A percentile compares a stretch with the other conserved stretches of the same genome.
These are phyloP conservation scores for Drosophila santomea DNA, from an alignment of 1,140 invertebrate genomes.

Conservation along the genomic window DNA sequence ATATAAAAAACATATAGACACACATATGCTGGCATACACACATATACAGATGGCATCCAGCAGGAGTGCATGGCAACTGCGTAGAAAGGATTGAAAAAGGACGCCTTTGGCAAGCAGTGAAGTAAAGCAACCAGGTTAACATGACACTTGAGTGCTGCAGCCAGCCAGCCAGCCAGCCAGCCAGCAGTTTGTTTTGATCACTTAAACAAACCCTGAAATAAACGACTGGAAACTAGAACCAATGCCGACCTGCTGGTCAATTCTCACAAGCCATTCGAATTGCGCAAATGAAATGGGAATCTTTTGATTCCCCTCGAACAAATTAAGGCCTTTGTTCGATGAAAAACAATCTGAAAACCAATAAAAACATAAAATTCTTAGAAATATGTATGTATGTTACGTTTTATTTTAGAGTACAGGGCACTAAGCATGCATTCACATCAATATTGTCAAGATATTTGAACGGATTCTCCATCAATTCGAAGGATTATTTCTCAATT, in stretches of 20 bases:
- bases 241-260: not conserved
- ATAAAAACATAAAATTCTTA: no score
- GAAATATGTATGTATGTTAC: no score
- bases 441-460: no score
- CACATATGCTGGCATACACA: not conserved
- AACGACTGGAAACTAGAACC: not conserved
- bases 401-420: no score
- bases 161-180: not conserved
- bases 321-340: not conserved
- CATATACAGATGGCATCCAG: not conserved
- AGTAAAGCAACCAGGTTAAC: conserved; percentile 23
- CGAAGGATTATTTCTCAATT: no score
- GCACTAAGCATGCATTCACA: no score
- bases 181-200: conserved; percentile 14
- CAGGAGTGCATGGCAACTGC: conserved; percentile 4
- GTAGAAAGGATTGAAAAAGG: conserved; percentile 18
- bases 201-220: conserved; percentile 6
- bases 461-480: no score
- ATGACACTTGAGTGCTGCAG: conserved; percentile 18
- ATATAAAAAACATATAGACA: not conserved
- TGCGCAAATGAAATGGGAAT: not conserved
- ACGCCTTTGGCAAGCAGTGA: conserved; percentile 10
- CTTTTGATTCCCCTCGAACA: not conserved
- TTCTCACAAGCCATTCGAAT: not conserved
- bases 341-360: no score